Evolutionary conservation across 2,113 vertebrate genomes (phyloP), one percentile per base, ranked within the genome.

Genomic region (Poeciliopsis prolifica): DNA sequence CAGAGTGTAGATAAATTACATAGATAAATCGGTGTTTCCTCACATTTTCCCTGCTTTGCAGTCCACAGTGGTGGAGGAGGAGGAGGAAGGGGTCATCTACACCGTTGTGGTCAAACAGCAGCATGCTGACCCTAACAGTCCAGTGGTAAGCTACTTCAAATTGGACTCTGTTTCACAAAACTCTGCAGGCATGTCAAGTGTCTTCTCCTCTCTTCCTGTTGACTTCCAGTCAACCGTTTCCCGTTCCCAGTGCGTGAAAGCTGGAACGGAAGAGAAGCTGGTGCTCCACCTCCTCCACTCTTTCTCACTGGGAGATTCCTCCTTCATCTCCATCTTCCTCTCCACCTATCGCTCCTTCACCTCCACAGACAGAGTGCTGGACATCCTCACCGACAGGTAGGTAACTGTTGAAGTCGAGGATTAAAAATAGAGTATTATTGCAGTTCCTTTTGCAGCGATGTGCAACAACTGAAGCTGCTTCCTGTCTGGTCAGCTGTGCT

Each of bases 291-390:
- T 96, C 28, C 92, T 98, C 24, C 94, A 95, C 86, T 95, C 95
- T 2, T 90, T 94, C 14, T 82, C 91, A 8, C 75, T 95, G 75
- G 94, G 95, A 1, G 97, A 98, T 84, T 48, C 94, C 22, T 94
- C 95, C 71, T 98, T 94, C 84, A 85, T 94, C 65, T 90, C 95
- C 58, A 92, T 96, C 89, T 96, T 98, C 90, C 92, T 98, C 60
- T 95, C 95, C 83, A 98, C 97, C 22, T 97, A 96, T 75, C 95
- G 93, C 72, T 94, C 95, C 81, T 97, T 97, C 90, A 95, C 94
- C 74, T 91, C 92, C 81, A 93, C 96, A 0, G 61, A 85, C 61
- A 89, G 88, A 66, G 94, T 97, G 64, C 92, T 98, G 80, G 92
- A 89, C 78, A 92, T 96, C 77, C 91, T 98, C 76, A 90, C 78